phyloP scores from a whole-genome alignment of 2,797 vertebrate genomes.

The Nannoperca australis region DNA sequence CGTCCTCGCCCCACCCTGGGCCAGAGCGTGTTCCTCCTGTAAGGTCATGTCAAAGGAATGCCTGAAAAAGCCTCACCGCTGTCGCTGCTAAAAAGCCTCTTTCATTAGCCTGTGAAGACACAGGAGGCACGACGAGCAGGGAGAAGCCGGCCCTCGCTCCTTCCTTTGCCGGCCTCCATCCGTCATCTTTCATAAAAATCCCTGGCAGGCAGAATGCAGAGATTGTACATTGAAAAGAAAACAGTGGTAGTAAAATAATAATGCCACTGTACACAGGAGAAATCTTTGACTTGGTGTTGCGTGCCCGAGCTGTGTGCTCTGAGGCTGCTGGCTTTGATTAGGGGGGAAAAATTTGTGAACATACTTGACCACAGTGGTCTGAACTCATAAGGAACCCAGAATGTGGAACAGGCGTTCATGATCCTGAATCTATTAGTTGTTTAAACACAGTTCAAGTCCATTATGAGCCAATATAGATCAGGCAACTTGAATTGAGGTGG shows the following conservation, averaged over 20 bases:
- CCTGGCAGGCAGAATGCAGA: slow-evolving; percentile 4
- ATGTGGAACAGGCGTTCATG: slow-evolving; percentile 35
- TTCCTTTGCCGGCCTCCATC: slow-evolving; percentile 25
- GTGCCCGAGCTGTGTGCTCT: slow-evolving; percentile 24
- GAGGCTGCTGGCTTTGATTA: slow-evolving; percentile 68
- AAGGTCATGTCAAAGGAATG: slow-evolving; percentile 84
- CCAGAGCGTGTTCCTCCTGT: slow-evolving; percentile 69
- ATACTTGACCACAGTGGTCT: slow-evolving; percentile 37
- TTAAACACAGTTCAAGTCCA: slow-evolving; percentile 60
- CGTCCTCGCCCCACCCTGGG: slow-evolving; percentile 66
- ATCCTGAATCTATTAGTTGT: slow-evolving; percentile 57
- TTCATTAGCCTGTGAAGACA: slow-evolving; percentile 76
- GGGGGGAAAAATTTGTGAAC: slow-evolving; percentile 17
- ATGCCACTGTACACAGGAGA: slow-evolving; percentile 42
- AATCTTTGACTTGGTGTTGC: slow-evolving; percentile 14
- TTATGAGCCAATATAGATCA: slow-evolving; percentile 61
- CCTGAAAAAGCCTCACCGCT: slow-evolving; percentile 63
- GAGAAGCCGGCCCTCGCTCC: slow-evolving; percentile 3
- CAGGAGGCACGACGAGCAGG: slow-evolving; percentile 28
- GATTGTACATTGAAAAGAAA: slow-evolving; percentile 50
- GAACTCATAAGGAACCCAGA: slow-evolving; percentile 46
- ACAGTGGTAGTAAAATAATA: slow-evolving; percentile 47
- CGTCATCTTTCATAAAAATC: slow-evolving; percentile 27
- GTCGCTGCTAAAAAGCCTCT: slow-evolving; percentile 69
- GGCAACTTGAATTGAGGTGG: slow-evolving; percentile 24